Conservation (phyloP, 1,140 invertebrate species). For the Gryon sp. region DNA sequence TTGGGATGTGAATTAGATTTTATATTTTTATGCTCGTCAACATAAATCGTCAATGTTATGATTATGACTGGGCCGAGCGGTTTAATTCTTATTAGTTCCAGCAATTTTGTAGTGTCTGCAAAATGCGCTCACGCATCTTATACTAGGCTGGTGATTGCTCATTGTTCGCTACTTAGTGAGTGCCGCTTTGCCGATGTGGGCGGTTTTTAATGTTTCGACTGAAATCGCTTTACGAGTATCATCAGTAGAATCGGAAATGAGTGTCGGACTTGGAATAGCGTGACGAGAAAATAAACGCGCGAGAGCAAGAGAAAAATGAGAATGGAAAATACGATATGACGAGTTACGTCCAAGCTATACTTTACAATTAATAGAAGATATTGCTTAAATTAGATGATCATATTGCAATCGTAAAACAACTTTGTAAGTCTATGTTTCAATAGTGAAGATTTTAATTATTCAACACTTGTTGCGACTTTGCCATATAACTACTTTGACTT, state of each 20-base stretch:
- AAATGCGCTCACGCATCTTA: constrained; percentile 62
- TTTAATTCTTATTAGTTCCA: constrained; percentile 69
- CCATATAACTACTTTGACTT: no score
- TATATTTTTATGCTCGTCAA: constrained; percentile 43
- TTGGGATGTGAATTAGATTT: constrained; percentile 16
- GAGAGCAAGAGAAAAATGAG: constrained; percentile 43
- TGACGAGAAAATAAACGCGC: constrained; percentile 54
- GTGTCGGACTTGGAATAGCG: constrained; percentile 45
- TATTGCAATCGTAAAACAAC: constrained; percentile 17
- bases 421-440: not conserved
- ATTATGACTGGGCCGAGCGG: constrained; percentile 66
- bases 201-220: constrained; percentile 54
- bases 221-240: constrained; percentile 65
- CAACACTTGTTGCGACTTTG: constrained; percentile 40
- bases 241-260: constrained; percentile 58
- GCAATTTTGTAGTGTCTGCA: constrained; percentile 65
- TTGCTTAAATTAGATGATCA: constrained; percentile 41
- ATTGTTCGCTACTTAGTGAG: constrained; percentile 56
- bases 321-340: constrained; percentile 28
- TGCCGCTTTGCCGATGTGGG: constrained; percentile 24
- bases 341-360: constrained; percentile 20
- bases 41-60: constrained; percentile 69
- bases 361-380: constrained; percentile 49
- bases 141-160: constrained; percentile 57
- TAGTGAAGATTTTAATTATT: constrained; percentile 22